Base-by-base conservation (phyloP, 2,797 vertebrate species). In the Adrianichthys oophorus region DNA sequence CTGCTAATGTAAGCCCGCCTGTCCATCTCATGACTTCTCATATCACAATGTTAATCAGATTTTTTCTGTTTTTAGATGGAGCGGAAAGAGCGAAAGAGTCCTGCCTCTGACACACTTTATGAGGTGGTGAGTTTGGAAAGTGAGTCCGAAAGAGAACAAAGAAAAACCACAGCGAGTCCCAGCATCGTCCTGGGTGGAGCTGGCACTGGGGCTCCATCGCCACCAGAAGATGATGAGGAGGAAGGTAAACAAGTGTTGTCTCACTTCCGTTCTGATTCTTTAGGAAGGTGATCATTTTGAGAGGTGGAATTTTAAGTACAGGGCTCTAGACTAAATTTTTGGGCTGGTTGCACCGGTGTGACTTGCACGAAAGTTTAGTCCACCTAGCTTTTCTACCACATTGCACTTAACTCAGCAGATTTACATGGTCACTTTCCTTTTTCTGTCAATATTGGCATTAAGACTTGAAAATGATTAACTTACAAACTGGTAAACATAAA, bases 121-220 rank as follows among this genome's bases (percentile, higher is more conserved):
- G 97, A 99, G 79, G 98, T 99, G 18, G 89, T 96, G 53, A 98
- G 93, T 87, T 90, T 99, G 85, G 97, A 99, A 74, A 98, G 95
- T 10, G 97, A 99, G 80, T 93, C 93, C 0, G 96, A 99, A 74
- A 90, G 96, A 79, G 97, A 98, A 79, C 93, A 92, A 42, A 91
- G 93, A 62, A 99, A 96, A 93, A 98, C 96, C 18, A 98, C 96
- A n/a, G 95, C 97, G n/a, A 96, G 94, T 69, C 96, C 96, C 4
- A 93, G 91, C n/a, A 85, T 95, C 37, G 89, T 93, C 45, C 83
- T 92, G 48, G 89, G 93, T 0, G 92, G 93, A 0, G 91, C 95
- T 16, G 92, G 94, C 51, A 92, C 93, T 4, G 91, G 90, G 85
- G 96, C 94, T 66, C 94, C 96, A 2, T 98, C 96, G 13, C 97